phyloP scores from a whole-genome alignment of 2,888 invertebrate species.

The Drosophila austrosaltans region DNA sequence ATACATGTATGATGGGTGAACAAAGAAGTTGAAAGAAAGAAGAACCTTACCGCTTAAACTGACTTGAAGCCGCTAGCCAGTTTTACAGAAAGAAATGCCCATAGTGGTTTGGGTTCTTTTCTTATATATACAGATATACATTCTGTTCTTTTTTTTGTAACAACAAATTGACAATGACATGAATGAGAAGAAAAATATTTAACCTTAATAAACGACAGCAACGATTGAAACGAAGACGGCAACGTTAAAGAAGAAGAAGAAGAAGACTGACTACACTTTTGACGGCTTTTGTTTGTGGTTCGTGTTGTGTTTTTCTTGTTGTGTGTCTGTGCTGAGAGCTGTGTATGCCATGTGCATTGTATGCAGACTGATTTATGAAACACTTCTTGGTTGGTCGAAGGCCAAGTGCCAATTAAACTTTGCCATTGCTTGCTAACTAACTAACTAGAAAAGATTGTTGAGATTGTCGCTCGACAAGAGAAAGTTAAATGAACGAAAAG shows the following conservation, averaged over 20 bases:
- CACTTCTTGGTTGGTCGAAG: constrained; percentile 33
- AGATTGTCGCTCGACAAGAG: neutral
- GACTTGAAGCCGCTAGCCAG: constrained; percentile 26
- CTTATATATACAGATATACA: constrained; percentile 15
- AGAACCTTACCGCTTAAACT: constrained; percentile 46
- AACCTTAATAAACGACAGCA: constrained; percentile 72
- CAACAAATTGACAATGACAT: constrained; percentile 79
- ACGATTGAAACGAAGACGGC: constrained; percentile 8
- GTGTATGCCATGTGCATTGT: constrained; percentile 51
- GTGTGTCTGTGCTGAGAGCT: constrained; percentile 20
- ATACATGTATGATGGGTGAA: constrained; percentile 40
- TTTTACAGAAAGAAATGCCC: constrained; percentile 40
- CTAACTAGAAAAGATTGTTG: constrained; percentile 24
- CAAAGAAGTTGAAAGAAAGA: constrained; percentile 36
- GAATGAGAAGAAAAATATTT: constrained; percentile 78
- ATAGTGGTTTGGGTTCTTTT: constrained; percentile 19
- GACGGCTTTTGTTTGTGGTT: constrained; percentile 57
- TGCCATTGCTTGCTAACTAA: constrained; percentile 29
- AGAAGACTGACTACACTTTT: constrained; percentile 43
- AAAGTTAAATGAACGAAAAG: constrained; percentile 11
- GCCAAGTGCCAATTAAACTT: constrained; percentile 78
- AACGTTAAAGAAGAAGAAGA: constrained; percentile 18
- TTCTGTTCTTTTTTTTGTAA: constrained; percentile 57
- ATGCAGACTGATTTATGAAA: constrained; percentile 68
- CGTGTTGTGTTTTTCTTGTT: constrained; percentile 25